Base-by-base conservation (phyloP, 2,888 invertebrate genomes). In the Camponotus fellah region DNA sequence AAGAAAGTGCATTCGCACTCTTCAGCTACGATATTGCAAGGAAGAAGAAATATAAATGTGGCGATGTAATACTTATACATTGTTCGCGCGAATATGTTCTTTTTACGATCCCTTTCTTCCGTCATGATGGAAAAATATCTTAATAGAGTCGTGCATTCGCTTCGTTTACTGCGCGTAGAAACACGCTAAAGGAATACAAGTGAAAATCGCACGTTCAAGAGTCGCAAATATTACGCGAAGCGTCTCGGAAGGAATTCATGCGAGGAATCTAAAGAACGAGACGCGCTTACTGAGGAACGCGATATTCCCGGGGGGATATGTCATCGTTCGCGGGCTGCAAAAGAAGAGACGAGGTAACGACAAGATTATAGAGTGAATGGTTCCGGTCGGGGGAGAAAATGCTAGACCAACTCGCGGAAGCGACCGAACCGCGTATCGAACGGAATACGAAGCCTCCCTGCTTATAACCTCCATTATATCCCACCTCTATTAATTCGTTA, bases 291-390 rank as follows among this genome's bases (percentile, higher is more conserved):
- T 76, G 66, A 68, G 49, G 80, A 79, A 69, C 80, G 80, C 81
- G 83, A 80, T 69, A 76, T 82, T 79, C 75, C 79, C 37, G 21
- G 21, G 53, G 53, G 80, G 83, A 83, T 66, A 76, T 62, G 83
- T 68, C 80, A 80, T 77, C 66, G 80, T 79, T 79, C 49, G 68
- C 66, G 83, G 68, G 62, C 56, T 66, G 58, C 46, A 46, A 40
- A 82, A 66, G 79, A 77, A 65, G 83, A 68, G 83, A 68, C 49
- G 83, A 79, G 80, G 80, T 83, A 79, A 83, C 83, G 80, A 80
- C 68, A 69, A 83, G 80, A 83, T 83, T 83, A 83, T 80, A 83
- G 83, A 62, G 62, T 79, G 60, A 77, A 62, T 40, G 79, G 66
- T 79, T 82, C 56, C 58, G 79, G 65, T 40, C 40, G 46, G 53